Percentiles rank a stretch among this genome's conserved stretches.
phyloP scores from a whole-genome alignment of 1,140 invertebrate genomes.

The Akabosia matsudoensis region DNA sequence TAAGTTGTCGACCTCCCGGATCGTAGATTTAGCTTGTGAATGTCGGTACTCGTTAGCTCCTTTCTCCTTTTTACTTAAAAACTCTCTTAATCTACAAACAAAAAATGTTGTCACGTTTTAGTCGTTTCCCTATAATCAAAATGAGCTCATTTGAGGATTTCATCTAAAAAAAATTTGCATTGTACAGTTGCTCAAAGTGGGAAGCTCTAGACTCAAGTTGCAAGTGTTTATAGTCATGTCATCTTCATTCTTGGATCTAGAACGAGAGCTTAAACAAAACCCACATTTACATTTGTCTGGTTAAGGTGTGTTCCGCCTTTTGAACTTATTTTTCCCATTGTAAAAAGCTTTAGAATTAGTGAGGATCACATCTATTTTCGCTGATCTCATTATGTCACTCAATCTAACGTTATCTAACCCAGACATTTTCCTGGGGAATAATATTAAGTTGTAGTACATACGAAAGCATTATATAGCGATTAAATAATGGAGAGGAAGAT shows the following conservation, averaged over 20 bases:
- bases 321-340: not conserved
- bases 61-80: too few relatives aligned
- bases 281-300: not conserved
- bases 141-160: too few relatives aligned
- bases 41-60: too few relatives aligned
- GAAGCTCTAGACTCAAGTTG: not conserved
- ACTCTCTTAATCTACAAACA: too few relatives aligned
- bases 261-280: not conserved
- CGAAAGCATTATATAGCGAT: not conserved
- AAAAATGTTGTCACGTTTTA: too few relatives aligned
- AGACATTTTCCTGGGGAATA: not conserved
- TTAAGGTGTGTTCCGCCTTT: not conserved
- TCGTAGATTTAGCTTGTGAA: too few relatives aligned
- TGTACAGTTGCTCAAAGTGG: too few relatives aligned
- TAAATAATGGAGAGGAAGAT: too few relatives aligned
- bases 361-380: not conserved
- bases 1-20: too few relatives aligned
- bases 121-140: too few relatives aligned
- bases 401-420: conserved; percentile 20
- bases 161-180: not conserved
- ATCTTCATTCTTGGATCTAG: not conserved
- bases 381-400: conserved; percentile 23
- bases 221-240: not conserved
- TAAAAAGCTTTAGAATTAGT: not conserved
- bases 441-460: not conserved